Percentiles rank a stretch among this genome's conserved stretches.
Conservation (phyloP, 1,140 invertebrate species). For the Drosophila nigromelanica region DNA sequence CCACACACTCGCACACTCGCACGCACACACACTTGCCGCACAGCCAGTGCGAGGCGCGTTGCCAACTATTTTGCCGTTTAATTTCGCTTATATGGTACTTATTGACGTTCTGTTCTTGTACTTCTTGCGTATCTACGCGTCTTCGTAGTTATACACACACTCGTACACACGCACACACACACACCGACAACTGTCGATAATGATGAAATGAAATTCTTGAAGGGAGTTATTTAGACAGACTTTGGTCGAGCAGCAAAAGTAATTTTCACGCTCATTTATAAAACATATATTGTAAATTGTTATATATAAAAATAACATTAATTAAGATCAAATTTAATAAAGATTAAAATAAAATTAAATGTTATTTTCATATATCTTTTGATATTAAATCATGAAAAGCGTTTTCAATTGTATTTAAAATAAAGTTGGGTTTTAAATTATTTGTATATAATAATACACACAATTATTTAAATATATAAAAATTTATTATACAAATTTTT, state of each 20-base stretch:
- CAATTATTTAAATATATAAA: no score
- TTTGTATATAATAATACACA: no score
- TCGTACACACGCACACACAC: slow-evolving; percentile 10
- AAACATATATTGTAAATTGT: neutral
- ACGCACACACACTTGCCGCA: slow-evolving; percentile 12
- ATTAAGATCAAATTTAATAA: no score
- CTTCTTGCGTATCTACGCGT: slow-evolving; percentile 55
- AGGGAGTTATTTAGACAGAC: slow-evolving; percentile 50
- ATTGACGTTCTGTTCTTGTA: slow-evolving; percentile 48
- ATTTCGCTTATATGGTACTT: slow-evolving; percentile 81
- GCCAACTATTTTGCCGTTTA: slow-evolving; percentile 81
- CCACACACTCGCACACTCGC: slow-evolving; percentile 10
- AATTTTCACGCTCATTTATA: neutral
- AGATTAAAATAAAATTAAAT: no score
- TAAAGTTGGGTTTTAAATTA: no score
- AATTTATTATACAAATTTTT: no score
- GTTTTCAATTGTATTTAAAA: no score
- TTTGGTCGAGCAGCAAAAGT: slow-evolving; percentile 25
- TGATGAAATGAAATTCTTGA: slow-evolving; percentile 68
- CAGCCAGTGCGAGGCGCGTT: slow-evolving; percentile 52
- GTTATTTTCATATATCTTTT: no score
- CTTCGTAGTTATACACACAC: slow-evolving; percentile 34
- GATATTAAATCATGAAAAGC: no score
- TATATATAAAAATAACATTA: neutral
- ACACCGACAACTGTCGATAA: slow-evolving; percentile 23